Conservation (phyloP, 2,113 vertebrate species). For the Lonchura striata region DNA sequence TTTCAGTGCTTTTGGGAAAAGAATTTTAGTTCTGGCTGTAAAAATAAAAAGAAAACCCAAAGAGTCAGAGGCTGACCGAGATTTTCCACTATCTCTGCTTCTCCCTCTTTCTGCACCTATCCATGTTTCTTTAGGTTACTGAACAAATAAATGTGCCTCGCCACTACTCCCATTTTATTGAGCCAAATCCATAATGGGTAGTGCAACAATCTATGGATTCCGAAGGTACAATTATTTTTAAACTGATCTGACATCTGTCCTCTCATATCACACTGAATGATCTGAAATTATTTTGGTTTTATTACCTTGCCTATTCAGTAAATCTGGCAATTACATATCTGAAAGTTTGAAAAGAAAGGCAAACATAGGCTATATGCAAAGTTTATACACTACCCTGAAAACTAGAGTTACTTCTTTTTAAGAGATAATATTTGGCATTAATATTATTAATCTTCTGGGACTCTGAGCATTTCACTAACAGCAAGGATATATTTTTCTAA, state of each 20-base stretch:
- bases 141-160: background rate
- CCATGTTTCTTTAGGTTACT: background rate
- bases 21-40: background rate
- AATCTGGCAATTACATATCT: background rate
- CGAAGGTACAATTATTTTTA: background rate
- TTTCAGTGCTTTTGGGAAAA: background rate
- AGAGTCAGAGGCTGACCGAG: background rate
- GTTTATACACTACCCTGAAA: background rate
- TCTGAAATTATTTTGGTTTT: background rate
- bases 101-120: background rate
- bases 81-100: background rate
- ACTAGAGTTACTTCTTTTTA: background rate
- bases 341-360: background rate
- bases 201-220: background rate
- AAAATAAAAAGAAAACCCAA: background rate
- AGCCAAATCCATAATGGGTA: background rate
- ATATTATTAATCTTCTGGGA: background rate
- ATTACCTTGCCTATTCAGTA: background rate
- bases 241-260: background rate
- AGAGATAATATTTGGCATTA: background rate
- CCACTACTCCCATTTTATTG: background rate
- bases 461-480: background rate
- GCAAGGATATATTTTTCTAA: background rate
- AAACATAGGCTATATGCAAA: background rate
- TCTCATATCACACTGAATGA: background rate